Conservation (phyloP, 2,888 invertebrate species). For the Leptopilina syphax region DNA sequence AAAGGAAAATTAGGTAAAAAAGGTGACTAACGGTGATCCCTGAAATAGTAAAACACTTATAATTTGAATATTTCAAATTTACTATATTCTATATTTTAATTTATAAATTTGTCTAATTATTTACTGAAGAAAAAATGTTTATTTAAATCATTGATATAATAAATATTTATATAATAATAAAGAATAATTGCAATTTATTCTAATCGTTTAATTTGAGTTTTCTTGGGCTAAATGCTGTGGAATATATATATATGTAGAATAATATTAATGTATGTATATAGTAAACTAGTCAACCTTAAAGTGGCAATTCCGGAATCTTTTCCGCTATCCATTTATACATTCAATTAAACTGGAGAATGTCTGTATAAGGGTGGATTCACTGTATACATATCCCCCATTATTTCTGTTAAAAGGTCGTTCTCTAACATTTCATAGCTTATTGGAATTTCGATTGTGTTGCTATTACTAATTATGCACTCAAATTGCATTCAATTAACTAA, state of each 20-base stretch:
- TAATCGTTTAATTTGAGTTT: too few species aligned
- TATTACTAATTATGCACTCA: constrained; percentile 21
- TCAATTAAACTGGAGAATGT: constrained; percentile 7
- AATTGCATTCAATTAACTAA: constrained; percentile 1
- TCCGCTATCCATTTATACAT: constrained; percentile 18
- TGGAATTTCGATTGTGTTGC: constrained; percentile 13
- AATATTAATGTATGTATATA: not conserved
- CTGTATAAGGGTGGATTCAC: constrained; percentile 20
- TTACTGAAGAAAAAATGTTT: too few species aligned
- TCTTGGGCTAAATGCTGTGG: not conserved
- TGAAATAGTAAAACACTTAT: too few species aligned
- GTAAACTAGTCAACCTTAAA: constrained; percentile 12
- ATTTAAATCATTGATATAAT: too few species aligned
- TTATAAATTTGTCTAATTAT: too few species aligned
- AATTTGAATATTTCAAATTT: too few species aligned
- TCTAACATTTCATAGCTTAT: constrained; percentile 21
- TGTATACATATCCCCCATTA: not conserved
- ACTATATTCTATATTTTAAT: too few species aligned
- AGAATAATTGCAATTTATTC: too few species aligned
- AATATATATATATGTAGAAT: not conserved
- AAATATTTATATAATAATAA: too few species aligned
- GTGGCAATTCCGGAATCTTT: not conserved
- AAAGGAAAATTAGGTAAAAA: too few species aligned
- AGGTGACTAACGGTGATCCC: too few species aligned
- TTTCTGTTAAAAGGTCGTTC: constrained; percentile 30